phyloP scores from a whole-genome alignment of 2,797 vertebrate species.

The Gambusia yucatana region DNA sequence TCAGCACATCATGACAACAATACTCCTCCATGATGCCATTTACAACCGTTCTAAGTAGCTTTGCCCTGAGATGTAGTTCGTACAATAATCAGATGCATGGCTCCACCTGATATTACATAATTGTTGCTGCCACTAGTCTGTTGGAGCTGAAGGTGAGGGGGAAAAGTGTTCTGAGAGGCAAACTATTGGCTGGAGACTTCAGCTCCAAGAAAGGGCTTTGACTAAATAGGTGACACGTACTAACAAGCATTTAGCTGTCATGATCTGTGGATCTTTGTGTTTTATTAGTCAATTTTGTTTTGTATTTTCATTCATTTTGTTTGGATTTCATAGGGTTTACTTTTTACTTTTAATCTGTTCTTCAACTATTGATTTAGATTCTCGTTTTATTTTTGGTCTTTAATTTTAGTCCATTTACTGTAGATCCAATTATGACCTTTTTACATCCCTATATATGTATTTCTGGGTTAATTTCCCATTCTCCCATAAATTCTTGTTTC shows the following conservation, averaged over 20 bases:
- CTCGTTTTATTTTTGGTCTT: neutral
- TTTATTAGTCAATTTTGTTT: neutral
- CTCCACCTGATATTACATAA: too few species aligned
- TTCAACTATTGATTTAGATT: neutral
- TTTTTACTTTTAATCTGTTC: neutral
- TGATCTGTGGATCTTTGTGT: neutral
- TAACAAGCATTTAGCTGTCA: neutral
- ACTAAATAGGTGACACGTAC: too few species aligned
- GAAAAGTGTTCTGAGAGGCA: too few species aligned
- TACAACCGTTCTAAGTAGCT: too few species aligned
- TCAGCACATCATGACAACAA: too few species aligned
- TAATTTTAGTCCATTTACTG: neutral
- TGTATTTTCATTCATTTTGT: neutral
- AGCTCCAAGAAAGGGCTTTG: too few species aligned
- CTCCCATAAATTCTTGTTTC: neutral
- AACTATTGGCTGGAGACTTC: too few species aligned
- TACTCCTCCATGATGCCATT: too few species aligned
- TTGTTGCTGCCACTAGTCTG: too few species aligned
- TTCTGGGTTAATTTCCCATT: neutral
- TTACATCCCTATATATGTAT: neutral
- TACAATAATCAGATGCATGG: too few species aligned
- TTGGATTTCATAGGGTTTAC: neutral
- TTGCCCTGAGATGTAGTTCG: too few species aligned
- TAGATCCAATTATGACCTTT: neutral
- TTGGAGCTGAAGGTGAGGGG: too few species aligned